Conservation (phyloP, 2,113 vertebrate species). For the Tretioscincus oriximinensis region DNA sequence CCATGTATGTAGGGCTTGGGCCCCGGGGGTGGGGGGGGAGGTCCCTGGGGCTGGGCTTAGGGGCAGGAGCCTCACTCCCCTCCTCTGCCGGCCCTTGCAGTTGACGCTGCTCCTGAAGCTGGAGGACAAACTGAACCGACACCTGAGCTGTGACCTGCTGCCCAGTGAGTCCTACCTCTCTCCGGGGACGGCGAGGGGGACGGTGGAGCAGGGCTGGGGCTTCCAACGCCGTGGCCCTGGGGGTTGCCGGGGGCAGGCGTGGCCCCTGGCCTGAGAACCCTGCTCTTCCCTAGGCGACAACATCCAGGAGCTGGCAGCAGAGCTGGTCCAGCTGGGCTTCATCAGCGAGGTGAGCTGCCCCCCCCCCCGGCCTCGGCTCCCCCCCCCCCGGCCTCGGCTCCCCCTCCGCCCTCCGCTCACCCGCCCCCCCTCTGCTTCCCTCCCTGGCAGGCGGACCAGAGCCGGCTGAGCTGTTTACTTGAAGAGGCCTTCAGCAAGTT, state of each 20-base stretch:
- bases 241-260: neutral
- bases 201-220: no score
- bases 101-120: slow-evolving; percentile 94
- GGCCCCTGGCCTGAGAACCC: neutral
- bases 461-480: slow-evolving; percentile 87
- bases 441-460: slow-evolving; percentile 87
- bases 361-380: neutral
- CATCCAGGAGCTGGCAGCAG: slow-evolving; percentile 91
- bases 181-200: no score
- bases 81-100: slow-evolving; percentile 60
- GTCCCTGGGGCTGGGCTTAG: neutral
- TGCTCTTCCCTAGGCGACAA: slow-evolving; percentile 85
- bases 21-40: neutral
- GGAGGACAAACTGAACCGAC: slow-evolving; percentile 97
- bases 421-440: neutral
- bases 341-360: slow-evolving; percentile 87
- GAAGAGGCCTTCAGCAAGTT: slow-evolving; percentile 97
- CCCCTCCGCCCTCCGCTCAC: neutral
- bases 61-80: slow-evolving; percentile 2
- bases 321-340: slow-evolving; percentile 96
- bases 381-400: accelerated
- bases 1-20: slow-evolving; percentile 78
- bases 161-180: slow-evolving; percentile 82
- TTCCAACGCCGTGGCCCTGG: no score
- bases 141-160: slow-evolving; percentile 96